Evolutionary conservation across 2,888 invertebrate species (phyloP).

Genomic region (Sipha maydis): DNA sequence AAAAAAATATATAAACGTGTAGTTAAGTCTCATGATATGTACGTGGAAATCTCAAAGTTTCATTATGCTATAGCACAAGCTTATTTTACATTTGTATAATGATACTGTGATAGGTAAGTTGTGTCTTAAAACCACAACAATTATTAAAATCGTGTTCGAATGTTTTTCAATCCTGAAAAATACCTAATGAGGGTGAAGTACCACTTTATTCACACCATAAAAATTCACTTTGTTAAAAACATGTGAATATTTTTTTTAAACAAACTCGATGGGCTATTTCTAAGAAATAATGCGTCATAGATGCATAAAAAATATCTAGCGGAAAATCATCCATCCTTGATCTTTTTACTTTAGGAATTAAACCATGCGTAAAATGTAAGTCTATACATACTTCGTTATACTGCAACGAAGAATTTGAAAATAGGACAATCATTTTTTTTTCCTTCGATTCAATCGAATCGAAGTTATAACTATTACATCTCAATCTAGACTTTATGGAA

Average conservation of each 20-base stretch:
- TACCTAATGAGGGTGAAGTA: background rate
- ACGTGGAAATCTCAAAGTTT: too few relatives aligned
- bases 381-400: background rate
- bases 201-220: background rate
- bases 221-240: slow-evolving; percentile 10
- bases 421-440: slow-evolving; percentile 1
- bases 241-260: background rate
- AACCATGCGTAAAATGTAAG: slow-evolving; percentile 47
- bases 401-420: slow-evolving; percentile 19
- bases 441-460: background rate
- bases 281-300: slow-evolving; percentile 2
- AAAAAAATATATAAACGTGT: background rate
- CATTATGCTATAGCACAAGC: too few relatives aligned
- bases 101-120: background rate
- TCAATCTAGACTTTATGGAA: background rate
- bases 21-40: too few relatives aligned
- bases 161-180: background rate
- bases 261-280: slow-evolving; percentile 4
- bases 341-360: slow-evolving; percentile 21
- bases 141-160: background rate
- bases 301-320: slow-evolving; percentile 24
- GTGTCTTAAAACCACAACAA: background rate
- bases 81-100: too few relatives aligned
- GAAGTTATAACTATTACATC: background rate
- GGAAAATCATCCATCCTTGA: slow-evolving; percentile 31